These are phyloP conservation scores for Apis mellifera DNA, from an alignment of 1,140 invertebrate species.

Conservation along the genomic window Amel_HAv3.1 CM009938.2:9380001-9380500, in stretches of 20 bases:
- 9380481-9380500: conserved; percentile 49
- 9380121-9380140: not conserved
- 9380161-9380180: not conserved
- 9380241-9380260: conserved; percentile 29
- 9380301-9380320: conserved; percentile 63
- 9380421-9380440: conserved; percentile 16
- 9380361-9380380: conserved; percentile 66
- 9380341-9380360: conserved; percentile 5
- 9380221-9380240: conserved; percentile 62
- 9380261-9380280: conserved; percentile 70
- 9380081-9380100: not conserved
- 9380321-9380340: conserved; percentile 24
- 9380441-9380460: conserved; percentile 53
- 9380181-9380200: conserved; percentile 15
- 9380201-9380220: not conserved
- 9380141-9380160: not conserved
- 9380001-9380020: conserved; percentile 20
- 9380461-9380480: conserved; percentile 56
- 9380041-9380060: not conserved
- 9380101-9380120: not conserved
- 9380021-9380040: conserved; percentile 29
- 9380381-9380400: conserved; percentile 29
- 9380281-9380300: conserved; percentile 71
- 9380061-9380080: not conserved
- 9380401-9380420: conserved; percentile 19